phyloP scores from a whole-genome alignment of 2,113 vertebrate genomes.

The Electrona antarctica region DNA sequence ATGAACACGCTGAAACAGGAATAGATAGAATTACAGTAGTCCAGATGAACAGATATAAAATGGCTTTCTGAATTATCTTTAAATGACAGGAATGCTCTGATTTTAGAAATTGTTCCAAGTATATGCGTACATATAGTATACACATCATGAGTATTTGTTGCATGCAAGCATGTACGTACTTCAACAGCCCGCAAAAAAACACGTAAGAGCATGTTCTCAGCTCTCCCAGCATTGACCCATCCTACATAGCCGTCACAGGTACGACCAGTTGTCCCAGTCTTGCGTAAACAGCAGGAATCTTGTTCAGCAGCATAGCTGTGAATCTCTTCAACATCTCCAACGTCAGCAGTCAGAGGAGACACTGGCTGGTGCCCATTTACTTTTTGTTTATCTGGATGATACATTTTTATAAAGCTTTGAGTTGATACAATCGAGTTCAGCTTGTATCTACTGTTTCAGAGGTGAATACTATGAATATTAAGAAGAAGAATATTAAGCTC shows the following conservation, averaged over 20 bases:
- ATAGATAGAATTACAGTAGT: no score
- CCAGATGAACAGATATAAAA: no score
- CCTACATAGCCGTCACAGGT: constrained; percentile 65
- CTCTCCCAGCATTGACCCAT: constrained; percentile 44
- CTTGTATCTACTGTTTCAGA: no score
- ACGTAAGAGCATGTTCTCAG: background rate
- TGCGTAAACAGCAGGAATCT: constrained; percentile 70
- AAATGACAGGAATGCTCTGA: no score
- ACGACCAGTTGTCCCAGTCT: constrained; percentile 71
- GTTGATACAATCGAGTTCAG: no score
- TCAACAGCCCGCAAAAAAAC: constrained; percentile 10
- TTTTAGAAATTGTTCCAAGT: no score
- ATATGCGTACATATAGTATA: background rate
- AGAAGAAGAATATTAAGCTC: no score
- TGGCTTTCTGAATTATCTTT: no score
- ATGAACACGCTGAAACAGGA: no score
- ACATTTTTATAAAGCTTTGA: no score
- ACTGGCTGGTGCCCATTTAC: background rate
- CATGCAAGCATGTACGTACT: constrained; percentile 3
- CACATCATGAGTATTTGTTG: background rate
- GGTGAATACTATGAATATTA: no score
- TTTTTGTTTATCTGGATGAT: no score
- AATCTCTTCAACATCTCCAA: constrained; percentile 35
- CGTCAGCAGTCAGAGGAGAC: background rate
- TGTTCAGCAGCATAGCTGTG: constrained; percentile 66